Evolutionary conservation across 2,797 vertebrate species (phyloP).

Genomic region (Dendrocincla fuliginosa): DNA sequence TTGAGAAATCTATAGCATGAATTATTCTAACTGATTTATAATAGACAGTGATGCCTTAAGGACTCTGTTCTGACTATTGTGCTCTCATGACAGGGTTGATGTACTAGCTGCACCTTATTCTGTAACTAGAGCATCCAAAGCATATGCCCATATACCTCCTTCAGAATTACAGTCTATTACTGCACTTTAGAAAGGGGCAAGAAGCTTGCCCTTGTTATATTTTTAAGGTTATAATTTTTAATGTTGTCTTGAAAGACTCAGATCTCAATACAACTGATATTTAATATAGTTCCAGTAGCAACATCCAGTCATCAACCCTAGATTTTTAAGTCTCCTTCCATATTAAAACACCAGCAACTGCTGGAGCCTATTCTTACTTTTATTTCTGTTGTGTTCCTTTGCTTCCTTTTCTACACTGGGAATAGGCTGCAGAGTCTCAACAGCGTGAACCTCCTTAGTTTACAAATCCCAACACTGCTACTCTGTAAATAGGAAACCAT

Average conservation of each 20-base stretch:
- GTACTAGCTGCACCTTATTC: neutral
- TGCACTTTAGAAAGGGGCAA: neutral
- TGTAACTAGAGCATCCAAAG: neutral
- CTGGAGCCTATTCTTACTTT: neutral
- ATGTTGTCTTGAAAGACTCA: neutral
- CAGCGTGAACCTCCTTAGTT: neutral
- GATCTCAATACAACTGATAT: neutral
- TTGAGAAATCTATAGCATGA: constrained; percentile 68
- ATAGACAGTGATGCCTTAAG: constrained; percentile 25
- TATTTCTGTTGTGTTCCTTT: neutral
- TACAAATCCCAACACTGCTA: neutral
- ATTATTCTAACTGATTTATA: constrained; percentile 72
- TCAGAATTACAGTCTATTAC: constrained; percentile 23
- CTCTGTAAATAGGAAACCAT: neutral
- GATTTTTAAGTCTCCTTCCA: neutral
- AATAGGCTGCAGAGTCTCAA: neutral
- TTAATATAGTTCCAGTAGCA: neutral
- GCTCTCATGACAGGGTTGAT: neutral
- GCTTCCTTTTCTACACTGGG: neutral
- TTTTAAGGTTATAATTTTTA: constrained; percentile 11
- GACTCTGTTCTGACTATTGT: constrained; percentile 26
- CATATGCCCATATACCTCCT: neutral
- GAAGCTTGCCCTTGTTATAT: neutral
- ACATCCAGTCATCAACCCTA: neutral
- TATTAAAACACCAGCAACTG: neutral